phyloP scores from a whole-genome alignment of 2,113 vertebrate genomes.

The Podarcis raffonei region DNA sequence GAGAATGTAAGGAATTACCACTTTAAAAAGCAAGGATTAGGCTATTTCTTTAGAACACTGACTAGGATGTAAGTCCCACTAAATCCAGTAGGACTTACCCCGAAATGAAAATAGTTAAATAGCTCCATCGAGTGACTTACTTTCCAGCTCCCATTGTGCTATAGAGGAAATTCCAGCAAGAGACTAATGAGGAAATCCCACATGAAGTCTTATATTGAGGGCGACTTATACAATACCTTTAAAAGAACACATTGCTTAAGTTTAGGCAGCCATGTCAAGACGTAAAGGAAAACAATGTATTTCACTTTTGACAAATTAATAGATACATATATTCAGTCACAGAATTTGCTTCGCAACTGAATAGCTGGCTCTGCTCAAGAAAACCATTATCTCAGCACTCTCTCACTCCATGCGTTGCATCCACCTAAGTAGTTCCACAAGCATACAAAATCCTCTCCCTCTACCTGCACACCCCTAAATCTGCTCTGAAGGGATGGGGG shows the following conservation, averaged over 20 bases:
- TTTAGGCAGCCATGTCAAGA: background rate
- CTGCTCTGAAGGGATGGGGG: no score
- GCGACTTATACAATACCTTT: slow-evolving; percentile 96
- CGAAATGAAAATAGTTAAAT: slow-evolving; percentile 3
- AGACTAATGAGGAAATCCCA: slow-evolving; percentile 96
- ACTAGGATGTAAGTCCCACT: background rate
- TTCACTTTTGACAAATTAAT: background rate
- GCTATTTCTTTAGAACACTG: background rate
- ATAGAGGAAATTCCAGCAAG: slow-evolving; percentile 98
- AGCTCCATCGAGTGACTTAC: slow-evolving; percentile 70
- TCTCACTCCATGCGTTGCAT: background rate
- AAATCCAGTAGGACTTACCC: background rate
- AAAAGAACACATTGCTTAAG: slow-evolving; percentile 10
- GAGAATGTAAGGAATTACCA: background rate
- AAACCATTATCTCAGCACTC: background rate
- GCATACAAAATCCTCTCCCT: no score
- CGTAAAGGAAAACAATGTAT: accelerated
- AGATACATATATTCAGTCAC: background rate
- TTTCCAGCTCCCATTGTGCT: slow-evolving; percentile 94
- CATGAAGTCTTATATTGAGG: slow-evolving; percentile 99
- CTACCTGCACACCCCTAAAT: no score
- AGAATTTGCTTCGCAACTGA: background rate
- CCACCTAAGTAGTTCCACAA: no score
- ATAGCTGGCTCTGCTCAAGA: background rate
- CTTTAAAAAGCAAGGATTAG: background rate